Conservation (phyloP, 2,113 vertebrate genomes). For the Nibea coibor region DNA sequence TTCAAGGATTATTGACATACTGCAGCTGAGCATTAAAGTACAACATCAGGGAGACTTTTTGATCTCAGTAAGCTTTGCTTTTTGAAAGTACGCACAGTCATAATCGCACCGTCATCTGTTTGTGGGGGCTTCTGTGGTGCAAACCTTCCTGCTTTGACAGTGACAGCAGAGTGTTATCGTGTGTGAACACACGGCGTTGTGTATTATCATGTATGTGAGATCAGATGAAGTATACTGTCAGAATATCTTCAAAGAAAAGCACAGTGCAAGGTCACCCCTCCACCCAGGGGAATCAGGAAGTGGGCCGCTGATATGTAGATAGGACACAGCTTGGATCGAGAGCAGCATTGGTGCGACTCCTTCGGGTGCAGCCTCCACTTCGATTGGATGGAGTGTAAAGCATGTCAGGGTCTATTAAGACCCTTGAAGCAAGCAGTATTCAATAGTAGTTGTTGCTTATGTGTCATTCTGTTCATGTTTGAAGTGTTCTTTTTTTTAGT, state of each 20-base stretch:
- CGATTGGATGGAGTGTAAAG: background rate
- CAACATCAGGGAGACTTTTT: background rate
- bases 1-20: background rate
- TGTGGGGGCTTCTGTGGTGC: too few species aligned
- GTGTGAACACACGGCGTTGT: too few species aligned
- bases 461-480: background rate
- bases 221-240: background rate
- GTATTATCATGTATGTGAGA: background rate
- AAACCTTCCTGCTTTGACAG: background rate
- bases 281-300: slow-evolving; percentile 14
- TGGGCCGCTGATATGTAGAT: slow-evolving; percentile 27
- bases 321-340: slow-evolving; percentile 19
- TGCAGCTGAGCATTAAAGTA: background rate
- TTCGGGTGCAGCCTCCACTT: slow-evolving; percentile 4
- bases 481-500: too few species aligned
- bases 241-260: slow-evolving; percentile 1
- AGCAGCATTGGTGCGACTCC: slow-evolving; percentile 11
- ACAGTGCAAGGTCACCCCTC: slow-evolving; percentile 25
- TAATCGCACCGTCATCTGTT: background rate
- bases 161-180: background rate
- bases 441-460: background rate
- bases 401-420: background rate
- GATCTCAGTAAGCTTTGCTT: background rate
- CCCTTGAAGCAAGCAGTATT: background rate
- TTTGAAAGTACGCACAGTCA: background rate